phyloP scores from a whole-genome alignment of 2,797 vertebrate genomes.

The Tenualosa ilisha region DNA sequence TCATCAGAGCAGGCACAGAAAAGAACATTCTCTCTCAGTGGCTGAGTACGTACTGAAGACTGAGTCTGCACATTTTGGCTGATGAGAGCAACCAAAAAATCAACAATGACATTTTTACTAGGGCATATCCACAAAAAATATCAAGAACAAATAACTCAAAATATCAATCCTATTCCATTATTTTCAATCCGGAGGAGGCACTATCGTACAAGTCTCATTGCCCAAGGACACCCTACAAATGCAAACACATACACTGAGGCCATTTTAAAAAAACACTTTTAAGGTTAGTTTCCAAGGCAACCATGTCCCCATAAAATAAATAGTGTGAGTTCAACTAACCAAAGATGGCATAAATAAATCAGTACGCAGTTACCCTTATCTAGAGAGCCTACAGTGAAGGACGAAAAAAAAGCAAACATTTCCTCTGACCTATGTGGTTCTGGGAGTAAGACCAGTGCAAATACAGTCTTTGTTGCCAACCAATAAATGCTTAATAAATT shows the following conservation, averaged over 20 bases:
- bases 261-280: not conserved
- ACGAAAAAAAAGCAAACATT: not conserved
- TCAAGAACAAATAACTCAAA: not conserved
- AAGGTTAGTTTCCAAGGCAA: not conserved
- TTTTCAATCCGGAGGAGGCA: not conserved
- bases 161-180: not conserved
- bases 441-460: slow-evolving; percentile 10
- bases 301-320: slow-evolving; percentile 4
- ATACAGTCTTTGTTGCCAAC: not conserved
- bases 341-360: not conserved
- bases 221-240: not conserved
- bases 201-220: not conserved
- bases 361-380: not conserved
- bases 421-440: not conserved
- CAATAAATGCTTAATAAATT: not conserved
- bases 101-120: not conserved
- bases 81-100: slow-evolving; percentile 19
- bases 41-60: not conserved
- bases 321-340: not conserved
- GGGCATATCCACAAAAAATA: not conserved
- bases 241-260: not conserved
- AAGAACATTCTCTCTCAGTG: not conserved
- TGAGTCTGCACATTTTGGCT: slow-evolving; percentile 10
- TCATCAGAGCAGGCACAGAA: not conserved
- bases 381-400: not conserved